Conservation (phyloP, 2,113 vertebrate genomes). For the Chaenogobius annularis region DNA sequence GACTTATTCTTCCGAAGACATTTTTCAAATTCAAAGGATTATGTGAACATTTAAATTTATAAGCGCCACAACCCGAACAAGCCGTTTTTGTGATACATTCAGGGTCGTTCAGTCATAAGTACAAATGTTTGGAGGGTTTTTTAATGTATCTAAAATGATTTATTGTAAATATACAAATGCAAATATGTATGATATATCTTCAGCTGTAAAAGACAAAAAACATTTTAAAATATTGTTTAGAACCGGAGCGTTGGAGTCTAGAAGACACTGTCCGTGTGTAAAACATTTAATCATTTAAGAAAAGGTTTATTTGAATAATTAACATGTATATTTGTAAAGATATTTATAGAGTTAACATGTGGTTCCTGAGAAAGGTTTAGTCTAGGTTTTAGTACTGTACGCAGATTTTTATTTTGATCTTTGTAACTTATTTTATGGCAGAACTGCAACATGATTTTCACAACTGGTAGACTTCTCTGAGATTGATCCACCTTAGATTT, state of each 20-base stretch:
- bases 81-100: constrained; percentile 43
- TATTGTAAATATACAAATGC: constrained; percentile 89
- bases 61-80: constrained; percentile 14
- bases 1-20: constrained; percentile 45
- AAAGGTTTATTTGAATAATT: constrained; percentile 84
- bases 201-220: constrained; percentile 74
- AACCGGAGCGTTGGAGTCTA: constrained; percentile 78
- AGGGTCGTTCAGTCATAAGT: constrained; percentile 49
- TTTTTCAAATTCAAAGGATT: constrained; percentile 1
- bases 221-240: constrained; percentile 68
- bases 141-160: constrained; percentile 81
- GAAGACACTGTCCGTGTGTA: constrained; percentile 83
- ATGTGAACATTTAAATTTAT: constrained; percentile 3
- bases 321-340: constrained; percentile 97
- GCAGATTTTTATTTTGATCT: constrained; percentile 71
- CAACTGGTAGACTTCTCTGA: constrained; percentile 66
- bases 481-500: constrained; percentile 61
- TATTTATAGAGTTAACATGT: constrained; percentile 95
- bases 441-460: constrained; percentile 77
- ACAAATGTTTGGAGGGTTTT: constrained; percentile 42
- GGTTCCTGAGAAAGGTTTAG: constrained; percentile 81
- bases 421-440: constrained; percentile 93
- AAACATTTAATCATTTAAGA: constrained; percentile 81
- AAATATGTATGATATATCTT: constrained; percentile 80
- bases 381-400: constrained; percentile 82